A percentile compares a stretch with the other conserved stretches of the same genome.
These are phyloP conservation scores for Drosophila busckii DNA, from an alignment of 1,140 invertebrate species.

Conservation along the genomic window DNA sequence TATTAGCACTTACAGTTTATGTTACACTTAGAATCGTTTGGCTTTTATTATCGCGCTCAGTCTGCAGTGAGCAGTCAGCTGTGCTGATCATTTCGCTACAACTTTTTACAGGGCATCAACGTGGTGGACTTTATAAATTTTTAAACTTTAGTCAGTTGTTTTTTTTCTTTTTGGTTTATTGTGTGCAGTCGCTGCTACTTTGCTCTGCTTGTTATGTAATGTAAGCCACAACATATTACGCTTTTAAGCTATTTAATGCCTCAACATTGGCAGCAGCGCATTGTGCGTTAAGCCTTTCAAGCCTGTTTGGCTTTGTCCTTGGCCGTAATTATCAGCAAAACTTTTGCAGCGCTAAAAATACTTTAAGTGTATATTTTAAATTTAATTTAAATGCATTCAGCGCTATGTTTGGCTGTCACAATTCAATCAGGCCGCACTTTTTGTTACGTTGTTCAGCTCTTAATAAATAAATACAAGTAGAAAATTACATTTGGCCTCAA, in stretches of 20 bases:
- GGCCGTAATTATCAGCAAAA: constrained; percentile 9
- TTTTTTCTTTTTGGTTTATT: constrained; percentile 31
- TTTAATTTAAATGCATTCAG: constrained; percentile 73
- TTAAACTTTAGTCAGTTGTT: constrained; percentile 8
- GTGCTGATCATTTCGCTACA: too few relatives aligned
- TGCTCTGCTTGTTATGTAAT: constrained; percentile 53
- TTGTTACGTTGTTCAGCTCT: constrained; percentile 31
- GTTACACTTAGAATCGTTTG: too few relatives aligned
- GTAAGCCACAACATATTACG: constrained; percentile 69
- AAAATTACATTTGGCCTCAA: constrained; percentile 67
- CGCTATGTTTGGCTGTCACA: constrained; percentile 53
- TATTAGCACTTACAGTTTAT: too few relatives aligned
- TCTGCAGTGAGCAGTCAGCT: too few relatives aligned
- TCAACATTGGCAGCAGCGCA: constrained; percentile 43
- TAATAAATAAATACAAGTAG: constrained; percentile 71
- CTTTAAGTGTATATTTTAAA: constrained; percentile 11
- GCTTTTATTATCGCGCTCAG: too few relatives aligned
- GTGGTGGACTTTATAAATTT: too few relatives aligned
- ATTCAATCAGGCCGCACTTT: constrained; percentile 66
- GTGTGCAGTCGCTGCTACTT: constrained; percentile 15
- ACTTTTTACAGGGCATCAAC: constrained; percentile 22
- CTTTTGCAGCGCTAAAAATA: too few relatives aligned
- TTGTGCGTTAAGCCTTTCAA: constrained; percentile 40
- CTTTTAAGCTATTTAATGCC: constrained; percentile 59
- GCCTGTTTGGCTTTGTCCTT: constrained; percentile 40